Evolutionary conservation across 2,888 invertebrate genomes (phyloP).

Genomic region (Chironomus tentans): DNA sequence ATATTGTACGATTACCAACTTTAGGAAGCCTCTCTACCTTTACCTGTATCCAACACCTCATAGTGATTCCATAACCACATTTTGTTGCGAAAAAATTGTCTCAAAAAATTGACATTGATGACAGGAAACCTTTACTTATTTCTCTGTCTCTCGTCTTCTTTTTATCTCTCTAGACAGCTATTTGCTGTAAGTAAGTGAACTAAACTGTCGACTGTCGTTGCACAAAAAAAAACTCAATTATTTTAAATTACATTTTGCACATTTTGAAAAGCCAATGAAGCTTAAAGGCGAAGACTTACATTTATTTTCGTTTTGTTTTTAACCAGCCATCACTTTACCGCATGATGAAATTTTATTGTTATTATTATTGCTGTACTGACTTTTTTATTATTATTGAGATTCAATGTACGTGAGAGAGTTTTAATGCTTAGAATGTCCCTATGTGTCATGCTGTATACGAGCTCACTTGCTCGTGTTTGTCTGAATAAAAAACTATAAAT

Average conservation of each 20-base stretch:
- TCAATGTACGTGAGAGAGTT: no score
- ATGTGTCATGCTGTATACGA: neutral
- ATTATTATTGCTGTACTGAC: no score
- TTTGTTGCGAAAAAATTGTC: neutral
- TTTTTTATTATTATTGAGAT: no score
- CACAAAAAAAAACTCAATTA: neutral
- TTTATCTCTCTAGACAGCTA: neutral
- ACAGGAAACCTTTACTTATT: neutral
- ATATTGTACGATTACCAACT: no score
- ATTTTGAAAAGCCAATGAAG: neutral
- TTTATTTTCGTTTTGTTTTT: no score
- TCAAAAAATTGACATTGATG: neutral
- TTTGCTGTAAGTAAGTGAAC: neutral
- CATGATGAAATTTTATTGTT: no score
- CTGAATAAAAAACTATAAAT: conserved; percentile 1
- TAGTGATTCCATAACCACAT: neutral
- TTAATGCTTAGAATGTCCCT: neutral
- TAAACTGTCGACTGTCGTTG: neutral
- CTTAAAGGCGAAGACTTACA: neutral
- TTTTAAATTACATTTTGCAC: neutral
- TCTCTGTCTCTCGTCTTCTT: neutral
- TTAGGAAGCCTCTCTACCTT: no score
- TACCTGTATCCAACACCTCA: no score
- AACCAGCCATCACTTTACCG: no score
- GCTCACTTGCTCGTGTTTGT: neutral